Base-by-base conservation (phyloP, 2,113 vertebrate genomes). In the Chitala chitala region DNA sequence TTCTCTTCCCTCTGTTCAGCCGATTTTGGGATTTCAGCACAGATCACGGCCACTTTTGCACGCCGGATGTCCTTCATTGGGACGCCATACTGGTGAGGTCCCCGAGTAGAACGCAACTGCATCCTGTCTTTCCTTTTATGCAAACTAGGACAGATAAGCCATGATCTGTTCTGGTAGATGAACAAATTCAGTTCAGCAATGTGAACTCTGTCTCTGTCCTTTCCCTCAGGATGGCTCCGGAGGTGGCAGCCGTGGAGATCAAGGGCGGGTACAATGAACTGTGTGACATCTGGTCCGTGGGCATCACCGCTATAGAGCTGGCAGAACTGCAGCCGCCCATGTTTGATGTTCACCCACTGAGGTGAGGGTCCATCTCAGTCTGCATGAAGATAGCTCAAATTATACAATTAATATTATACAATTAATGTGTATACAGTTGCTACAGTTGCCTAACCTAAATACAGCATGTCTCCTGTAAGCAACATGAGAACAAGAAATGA, bases 211-310 rank as follows among this genome's bases (percentile, higher is more conserved):
- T 48, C 51, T 26, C 24, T 51, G 61, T 70, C 68, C 50, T 36
- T 31, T 9, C 61, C 70, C 69, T 63, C 85, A 96, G 95, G 95
- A 96, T 96, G 95, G 95, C 95, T 0, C 95, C 95, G 0, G 94
- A 96, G 80, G 95, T 96, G 59, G 95, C 93, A 0, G 95, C 95
- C 0, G 95, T 96, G 80, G 94, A 94, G 78, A 87, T 95, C 63
- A 96, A 96, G 77, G 94, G 95, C 0, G 95, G 95, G 12, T 96
- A 96, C 83, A 95, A 94, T 0, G 94, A 95, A 63, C 85, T 93
- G 17, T 96, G 95, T 65, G 95, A 96, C 72, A 86, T 96, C 82
- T 96, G 95, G 95, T 94, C 94, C 0, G 92, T 96, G 79, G 95
- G 95, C 50, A 95, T 96, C 86, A 96, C 94, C 0, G 94, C 95